Conservation (phyloP, 2,113 vertebrate species). For the Thalassoma bifasciatum region DNA sequence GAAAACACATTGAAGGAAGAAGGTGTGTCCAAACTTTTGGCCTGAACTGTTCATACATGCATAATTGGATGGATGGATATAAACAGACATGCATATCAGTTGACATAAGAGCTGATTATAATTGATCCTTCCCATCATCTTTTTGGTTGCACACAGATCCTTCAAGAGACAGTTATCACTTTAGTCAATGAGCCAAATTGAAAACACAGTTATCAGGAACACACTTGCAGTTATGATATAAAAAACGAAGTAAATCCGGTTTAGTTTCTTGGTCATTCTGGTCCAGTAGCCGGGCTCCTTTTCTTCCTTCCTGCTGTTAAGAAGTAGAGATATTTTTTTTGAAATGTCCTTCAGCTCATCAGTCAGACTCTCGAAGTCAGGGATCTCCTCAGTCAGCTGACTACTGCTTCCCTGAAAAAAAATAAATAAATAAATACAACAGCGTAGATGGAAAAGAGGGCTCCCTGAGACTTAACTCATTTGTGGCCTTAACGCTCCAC, state of each 20-base stretch:
- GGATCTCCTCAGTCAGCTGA: neutral
- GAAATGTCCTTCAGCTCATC: neutral
- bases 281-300: slow-evolving; percentile 39
- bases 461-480: too few relatives aligned
- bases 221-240: neutral
- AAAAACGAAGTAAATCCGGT: slow-evolving; percentile 45
- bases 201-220: slow-evolving; percentile 26
- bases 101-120: too few relatives aligned
- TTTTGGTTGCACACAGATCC: too few relatives aligned
- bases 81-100: too few relatives aligned
- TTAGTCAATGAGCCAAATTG: slow-evolving; percentile 1
- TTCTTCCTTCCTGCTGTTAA: neutral
- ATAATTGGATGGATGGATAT: too few relatives aligned
- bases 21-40: too few relatives aligned
- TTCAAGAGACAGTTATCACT: too few relatives aligned
- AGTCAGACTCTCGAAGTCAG: neutral
- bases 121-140: too few relatives aligned
- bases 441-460: too few relatives aligned
- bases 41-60: too few relatives aligned
- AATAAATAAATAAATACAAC: neutral
- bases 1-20: too few relatives aligned
- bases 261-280: slow-evolving; percentile 11
- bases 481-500: too few relatives aligned
- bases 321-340: neutral
- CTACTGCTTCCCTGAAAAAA: slow-evolving; percentile 3